Evolutionary conservation across 2,113 vertebrate genomes (phyloP).

Genomic region (Eubucco bourcierii): DNA sequence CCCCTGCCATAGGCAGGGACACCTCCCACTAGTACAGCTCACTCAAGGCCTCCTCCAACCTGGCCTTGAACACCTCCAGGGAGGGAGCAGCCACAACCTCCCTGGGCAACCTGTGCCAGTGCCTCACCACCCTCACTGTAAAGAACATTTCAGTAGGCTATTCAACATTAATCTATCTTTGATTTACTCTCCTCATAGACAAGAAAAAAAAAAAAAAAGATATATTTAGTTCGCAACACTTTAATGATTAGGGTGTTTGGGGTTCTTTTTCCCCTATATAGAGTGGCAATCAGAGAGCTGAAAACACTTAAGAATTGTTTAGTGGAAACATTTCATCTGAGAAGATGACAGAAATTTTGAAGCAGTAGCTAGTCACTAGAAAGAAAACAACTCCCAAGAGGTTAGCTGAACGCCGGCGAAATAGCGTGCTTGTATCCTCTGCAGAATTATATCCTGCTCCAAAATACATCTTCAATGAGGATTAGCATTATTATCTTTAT

Average conservation of each 20-base stretch:
- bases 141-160: not conserved
- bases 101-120: too few species aligned
- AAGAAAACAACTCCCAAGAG: not conserved
- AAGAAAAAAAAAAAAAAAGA: not conserved
- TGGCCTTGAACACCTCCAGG: too few species aligned
- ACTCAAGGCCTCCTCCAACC: too few species aligned
- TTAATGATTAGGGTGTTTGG: not conserved
- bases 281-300: not conserved
- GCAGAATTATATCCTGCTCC: constrained; percentile 27
- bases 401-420: not conserved
- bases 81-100: too few species aligned
- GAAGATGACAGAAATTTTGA: not conserved
- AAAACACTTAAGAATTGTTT: not conserved
- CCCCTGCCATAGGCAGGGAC: too few species aligned
- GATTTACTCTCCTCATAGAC: not conserved
- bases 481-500: not conserved
- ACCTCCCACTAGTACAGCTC: too few species aligned
- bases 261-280: not conserved
- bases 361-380: not conserved
- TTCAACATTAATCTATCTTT: not conserved
- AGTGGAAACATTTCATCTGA: not conserved
- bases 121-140: too few species aligned
- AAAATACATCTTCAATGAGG: constrained; percentile 12
- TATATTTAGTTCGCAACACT: not conserved
- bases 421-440: not conserved